Evolutionary conservation across 1,140 invertebrate species (phyloP).

Genomic region (Aporrectodea caliginosa): DNA sequence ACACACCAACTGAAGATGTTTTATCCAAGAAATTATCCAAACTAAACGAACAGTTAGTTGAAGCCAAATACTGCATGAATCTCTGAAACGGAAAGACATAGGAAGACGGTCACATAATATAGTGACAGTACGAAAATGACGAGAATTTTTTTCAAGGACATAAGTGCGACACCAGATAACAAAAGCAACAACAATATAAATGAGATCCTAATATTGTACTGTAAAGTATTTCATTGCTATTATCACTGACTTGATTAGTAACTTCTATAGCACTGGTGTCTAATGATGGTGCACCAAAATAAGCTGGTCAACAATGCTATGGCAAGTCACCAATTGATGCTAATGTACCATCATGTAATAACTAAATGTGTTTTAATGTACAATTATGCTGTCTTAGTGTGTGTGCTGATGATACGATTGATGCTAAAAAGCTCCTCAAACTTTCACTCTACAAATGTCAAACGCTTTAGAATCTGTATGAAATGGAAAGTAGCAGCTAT

Average conservation of each 20-base stretch:
- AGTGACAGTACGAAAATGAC: neutral
- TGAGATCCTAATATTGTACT: neutral
- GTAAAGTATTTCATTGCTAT: neutral
- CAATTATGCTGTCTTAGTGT: neutral
- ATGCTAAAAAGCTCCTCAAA: too few relatives aligned
- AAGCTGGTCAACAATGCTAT: too few relatives aligned
- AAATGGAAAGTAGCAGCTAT: neutral
- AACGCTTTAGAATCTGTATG: too few relatives aligned
- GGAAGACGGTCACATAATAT: neutral
- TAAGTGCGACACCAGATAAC: too few relatives aligned
- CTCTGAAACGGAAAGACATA: constrained; percentile 67
- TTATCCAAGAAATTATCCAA: constrained; percentile 95
- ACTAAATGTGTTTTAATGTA: neutral
- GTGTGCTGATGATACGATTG: neutral
- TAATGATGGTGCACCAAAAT: too few relatives aligned
- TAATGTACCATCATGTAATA: neutral
- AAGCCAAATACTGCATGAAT: constrained; percentile 98
- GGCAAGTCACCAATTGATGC: neutral
- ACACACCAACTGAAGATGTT: constrained; percentile 78
- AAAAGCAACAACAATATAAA: neutral
- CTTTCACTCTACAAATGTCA: too few relatives aligned
- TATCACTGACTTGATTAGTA: neutral
- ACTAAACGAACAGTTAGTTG: constrained; percentile 98
- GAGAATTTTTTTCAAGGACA: too few relatives aligned
- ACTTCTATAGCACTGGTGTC: neutral